Percentiles rank a stretch among this genome's conserved stretches.
phyloP scores from a whole-genome alignment of 2,888 invertebrate genomes.

The Netelia virgata region DNA sequence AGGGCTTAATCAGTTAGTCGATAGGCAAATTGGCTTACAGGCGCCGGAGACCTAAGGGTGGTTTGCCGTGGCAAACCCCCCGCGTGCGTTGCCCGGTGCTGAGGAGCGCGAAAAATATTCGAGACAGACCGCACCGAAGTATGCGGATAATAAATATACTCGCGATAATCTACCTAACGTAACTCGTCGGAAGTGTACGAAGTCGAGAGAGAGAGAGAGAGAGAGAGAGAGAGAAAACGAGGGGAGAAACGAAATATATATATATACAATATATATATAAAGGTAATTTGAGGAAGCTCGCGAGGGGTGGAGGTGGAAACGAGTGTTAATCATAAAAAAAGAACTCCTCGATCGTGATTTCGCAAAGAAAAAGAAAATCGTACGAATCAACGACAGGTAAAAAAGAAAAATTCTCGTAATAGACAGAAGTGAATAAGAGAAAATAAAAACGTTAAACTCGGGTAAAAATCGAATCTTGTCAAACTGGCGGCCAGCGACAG shows the following conservation, averaged over 20 bases:
- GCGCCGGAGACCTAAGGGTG: slow-evolving; percentile 78
- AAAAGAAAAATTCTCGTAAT: not conserved
- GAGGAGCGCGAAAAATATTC: slow-evolving; percentile 57
- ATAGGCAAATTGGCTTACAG: slow-evolving; percentile 85
- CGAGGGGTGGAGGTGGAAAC: not conserved
- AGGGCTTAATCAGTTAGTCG: slow-evolving; percentile 85
- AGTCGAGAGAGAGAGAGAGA: not conserved
- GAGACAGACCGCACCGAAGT: not conserved
- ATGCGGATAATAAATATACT: slow-evolving; percentile 26
- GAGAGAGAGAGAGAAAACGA: too few species aligned
- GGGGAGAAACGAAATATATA: not conserved
- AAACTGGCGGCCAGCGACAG: slow-evolving; percentile 46
- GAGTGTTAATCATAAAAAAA: slow-evolving; percentile 11
- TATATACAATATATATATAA: not conserved
- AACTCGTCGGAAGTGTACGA: slow-evolving; percentile 5
- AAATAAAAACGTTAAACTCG: not conserved
- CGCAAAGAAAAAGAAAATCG: not conserved
- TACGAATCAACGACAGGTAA: not conserved
- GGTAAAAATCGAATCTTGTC: not conserved
- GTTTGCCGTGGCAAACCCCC: slow-evolving; percentile 76
- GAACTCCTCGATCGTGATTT: not conserved
- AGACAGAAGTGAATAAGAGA: not conserved
- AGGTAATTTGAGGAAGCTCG: not conserved
- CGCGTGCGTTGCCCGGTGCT: slow-evolving; percentile 64
- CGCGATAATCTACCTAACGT: slow-evolving; percentile 3